Evolutionary conservation across 92 coral and sea anemone genomes (phyloP).

Genomic region (Parazoanthus darwini): DNA sequence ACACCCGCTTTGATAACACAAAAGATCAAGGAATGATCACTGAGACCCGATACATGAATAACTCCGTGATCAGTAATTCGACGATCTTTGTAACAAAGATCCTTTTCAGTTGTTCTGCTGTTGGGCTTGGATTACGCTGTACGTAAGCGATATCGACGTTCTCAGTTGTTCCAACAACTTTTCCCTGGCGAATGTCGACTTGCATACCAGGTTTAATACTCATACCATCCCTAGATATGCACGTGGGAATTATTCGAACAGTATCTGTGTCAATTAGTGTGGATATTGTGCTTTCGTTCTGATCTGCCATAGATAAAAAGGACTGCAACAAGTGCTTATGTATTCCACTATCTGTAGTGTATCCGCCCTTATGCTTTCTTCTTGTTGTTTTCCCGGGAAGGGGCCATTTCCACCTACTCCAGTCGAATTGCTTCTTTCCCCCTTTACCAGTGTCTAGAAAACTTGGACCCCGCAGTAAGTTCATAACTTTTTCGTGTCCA

Average conservation of each 20-base stretch:
- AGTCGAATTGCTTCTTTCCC: constrained; percentile 54
- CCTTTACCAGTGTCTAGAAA: constrained; percentile 26
- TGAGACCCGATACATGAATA: no score
- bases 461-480: constrained; percentile 42
- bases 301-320: constrained; percentile 40
- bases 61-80: no score
- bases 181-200: constrained; percentile 39
- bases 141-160: constrained; percentile 29
- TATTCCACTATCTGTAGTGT: constrained; percentile 43
- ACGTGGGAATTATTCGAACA: constrained; percentile 33
- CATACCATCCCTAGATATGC: constrained; percentile 41
- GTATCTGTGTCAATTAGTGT: constrained; percentile 35
- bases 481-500: constrained; percentile 44
- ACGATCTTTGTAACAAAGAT: constrained; percentile 33
- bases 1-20: no score
- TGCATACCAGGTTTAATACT: constrained; percentile 38
- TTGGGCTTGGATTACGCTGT: constrained; percentile 38
- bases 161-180: constrained; percentile 38
- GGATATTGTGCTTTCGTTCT: constrained; percentile 41
- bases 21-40: no score
- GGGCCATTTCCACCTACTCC: constrained; percentile 64
- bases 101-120: constrained; percentile 30
- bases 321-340: constrained; percentile 35
- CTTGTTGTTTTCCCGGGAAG: constrained; percentile 44
- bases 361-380: constrained; percentile 29